Evolutionary conservation across 2,797 vertebrate genomes (phyloP).

Genomic region (Miichthys miiuy): DNA sequence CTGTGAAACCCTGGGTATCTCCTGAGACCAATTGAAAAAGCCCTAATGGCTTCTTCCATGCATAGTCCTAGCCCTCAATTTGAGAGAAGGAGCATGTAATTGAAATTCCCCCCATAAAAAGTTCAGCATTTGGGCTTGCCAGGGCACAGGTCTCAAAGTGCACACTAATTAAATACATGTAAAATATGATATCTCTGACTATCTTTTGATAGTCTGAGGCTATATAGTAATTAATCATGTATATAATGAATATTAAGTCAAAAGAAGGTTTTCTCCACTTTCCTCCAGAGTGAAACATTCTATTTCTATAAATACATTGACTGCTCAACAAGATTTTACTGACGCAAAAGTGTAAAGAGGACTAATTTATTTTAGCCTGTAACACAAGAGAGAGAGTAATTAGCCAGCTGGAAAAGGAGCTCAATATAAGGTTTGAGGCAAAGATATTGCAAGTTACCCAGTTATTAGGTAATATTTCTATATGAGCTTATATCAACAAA

Average conservation of each 20-base stretch:
- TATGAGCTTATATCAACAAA: background rate
- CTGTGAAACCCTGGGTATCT: constrained; percentile 72
- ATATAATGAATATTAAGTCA: constrained; percentile 77
- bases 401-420: constrained; percentile 32
- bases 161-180: constrained; percentile 82
- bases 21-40: constrained; percentile 76
- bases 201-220: constrained; percentile 79
- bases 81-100: constrained; percentile 65
- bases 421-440: background rate
- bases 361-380: constrained; percentile 40
- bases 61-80: constrained; percentile 60
- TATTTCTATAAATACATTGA: constrained; percentile 57
- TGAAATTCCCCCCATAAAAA: constrained; percentile 74
- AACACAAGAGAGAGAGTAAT: constrained; percentile 39
- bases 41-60: constrained; percentile 71
- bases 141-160: constrained; percentile 76
- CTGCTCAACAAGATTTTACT: constrained; percentile 46
- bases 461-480: constrained; percentile 2
- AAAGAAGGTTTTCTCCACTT: constrained; percentile 62
- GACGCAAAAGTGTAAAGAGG: constrained; percentile 28
- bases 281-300: constrained; percentile 62
- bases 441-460: background rate
- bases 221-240: constrained; percentile 80
- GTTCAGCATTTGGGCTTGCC: constrained; percentile 67
- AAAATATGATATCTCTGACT: constrained; percentile 78